Evolutionary conservation across 1,140 invertebrate species (phyloP), one percentile per base, ranked within the genome.

Genomic region (Papilio polyxenes): DNA sequence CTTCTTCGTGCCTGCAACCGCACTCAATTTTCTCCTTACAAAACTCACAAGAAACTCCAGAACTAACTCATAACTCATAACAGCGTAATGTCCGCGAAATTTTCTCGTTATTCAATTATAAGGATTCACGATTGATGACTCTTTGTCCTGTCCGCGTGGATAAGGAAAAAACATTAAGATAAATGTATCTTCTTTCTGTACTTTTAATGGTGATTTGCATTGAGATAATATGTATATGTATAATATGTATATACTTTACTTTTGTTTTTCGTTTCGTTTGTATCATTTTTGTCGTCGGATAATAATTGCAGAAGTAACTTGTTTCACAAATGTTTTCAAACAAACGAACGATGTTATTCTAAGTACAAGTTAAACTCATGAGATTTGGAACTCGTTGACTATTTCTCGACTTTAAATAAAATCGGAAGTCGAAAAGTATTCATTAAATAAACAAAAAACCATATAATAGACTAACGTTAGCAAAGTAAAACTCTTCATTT

Each of bases 51-150:
- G 31, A 69, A 69, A 69, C 62, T 69, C 62, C 62, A 69, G 62
- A 31, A 31, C 23, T 44, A 72, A 72, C 65, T 72, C 31, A n/a
- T n/a, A n/a, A n/a, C n/a, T n/a, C n/a, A 40, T 72, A 72, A 72
- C 37, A 7, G 13, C 4, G 65, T 72, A 72, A 37, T 72, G 65
- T 72, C 65, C 65, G 65, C 65, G 31, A 72, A 72, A 72, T 72
- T 72, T 31, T 72, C 65, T 72, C 65, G 65, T 37, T 37, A 72
- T 72, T 72, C 65, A 72, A 72, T 72, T 72, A 72, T 72, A 72
- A 72, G 23, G 65, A 37, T 37, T 72, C 65, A 72, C 31, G 65
- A 72, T 72, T 72, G 65, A 72, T 72, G 65, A 72, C 31, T 31
- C 65, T 72, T 72, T n/a, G n/a, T 72, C 31, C 31, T 72, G 65